phyloP scores from a whole-genome alignment of 2,888 invertebrate species.

The Parthenolecanium corni region DNA sequence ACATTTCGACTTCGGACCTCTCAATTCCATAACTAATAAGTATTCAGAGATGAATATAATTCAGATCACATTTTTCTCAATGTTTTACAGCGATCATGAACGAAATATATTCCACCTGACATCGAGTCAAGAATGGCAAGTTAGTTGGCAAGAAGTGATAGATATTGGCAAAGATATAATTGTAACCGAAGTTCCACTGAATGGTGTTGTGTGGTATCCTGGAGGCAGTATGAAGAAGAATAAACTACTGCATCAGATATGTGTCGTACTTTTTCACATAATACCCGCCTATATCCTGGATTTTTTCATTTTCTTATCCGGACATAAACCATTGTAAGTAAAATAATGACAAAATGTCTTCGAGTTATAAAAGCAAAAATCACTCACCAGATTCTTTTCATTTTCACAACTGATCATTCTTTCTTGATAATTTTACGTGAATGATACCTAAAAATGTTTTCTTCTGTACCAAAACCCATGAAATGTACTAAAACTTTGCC shows the following conservation, averaged over 20 bases:
- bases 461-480: too few relatives aligned
- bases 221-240: slow-evolving; percentile 78
- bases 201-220: slow-evolving; percentile 74
- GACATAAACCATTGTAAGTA: slow-evolving; percentile 81
- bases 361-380: too few relatives aligned
- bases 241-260: slow-evolving; percentile 64
- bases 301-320: slow-evolving; percentile 59
- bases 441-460: too few relatives aligned
- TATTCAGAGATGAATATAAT: too few relatives aligned
- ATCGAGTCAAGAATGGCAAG: slow-evolving; percentile 56
- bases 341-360: too few relatives aligned
- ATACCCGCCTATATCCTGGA: slow-evolving; percentile 82
- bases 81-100: slow-evolving; percentile 44
- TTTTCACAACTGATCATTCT: too few relatives aligned
- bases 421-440: too few relatives aligned
- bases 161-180: slow-evolving; percentile 65
- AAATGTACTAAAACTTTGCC: too few relatives aligned
- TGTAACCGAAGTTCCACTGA: slow-evolving; percentile 67
- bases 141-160: slow-evolving; percentile 81
- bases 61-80: too few relatives aligned
- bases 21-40: too few relatives aligned
- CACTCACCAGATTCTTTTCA: too few relatives aligned
- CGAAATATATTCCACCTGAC: slow-evolving; percentile 59
- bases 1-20: too few relatives aligned
- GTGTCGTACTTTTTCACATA: slow-evolving; percentile 77